Evolutionary conservation across 2,888 invertebrate species (phyloP).

Genomic region (Eupithecia insigniata): DNA sequence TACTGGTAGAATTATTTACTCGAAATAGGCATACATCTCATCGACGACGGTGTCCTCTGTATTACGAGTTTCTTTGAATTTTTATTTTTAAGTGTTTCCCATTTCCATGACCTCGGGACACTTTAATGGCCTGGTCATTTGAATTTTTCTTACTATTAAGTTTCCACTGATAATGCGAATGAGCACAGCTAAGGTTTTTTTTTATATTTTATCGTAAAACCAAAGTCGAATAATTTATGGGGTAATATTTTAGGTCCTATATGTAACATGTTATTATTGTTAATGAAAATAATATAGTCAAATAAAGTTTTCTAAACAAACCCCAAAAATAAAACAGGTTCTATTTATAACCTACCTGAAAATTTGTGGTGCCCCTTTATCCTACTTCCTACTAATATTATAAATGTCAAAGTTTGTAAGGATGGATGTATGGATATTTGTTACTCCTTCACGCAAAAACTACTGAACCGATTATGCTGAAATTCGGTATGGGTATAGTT

Average conservation of each 20-base stretch:
- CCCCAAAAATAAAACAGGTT: not conserved
- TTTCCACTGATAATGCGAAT: not conserved
- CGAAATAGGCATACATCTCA: not conserved
- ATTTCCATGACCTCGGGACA: not conserved
- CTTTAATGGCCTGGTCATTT: not conserved
- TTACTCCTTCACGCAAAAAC: too few species aligned
- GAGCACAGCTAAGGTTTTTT: not conserved
- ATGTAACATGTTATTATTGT: not conserved
- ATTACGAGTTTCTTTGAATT: not conserved
- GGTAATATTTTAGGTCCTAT: not conserved
- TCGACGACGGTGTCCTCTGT: not conserved
- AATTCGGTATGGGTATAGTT: too few species aligned
- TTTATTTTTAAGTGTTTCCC: not conserved
- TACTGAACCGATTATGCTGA: too few species aligned
- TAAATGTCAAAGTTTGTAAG: too few species aligned
- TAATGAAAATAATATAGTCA: not conserved
- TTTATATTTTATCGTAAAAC: not conserved
- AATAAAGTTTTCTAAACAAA: not conserved
- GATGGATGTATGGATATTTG: too few species aligned
- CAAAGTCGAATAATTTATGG: not conserved
- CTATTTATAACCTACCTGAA: not conserved
- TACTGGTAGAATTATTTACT: not conserved
- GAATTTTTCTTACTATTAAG: not conserved
- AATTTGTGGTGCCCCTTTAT: not conserved
- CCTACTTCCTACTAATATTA: too few species aligned